Evolutionary conservation across 2,113 vertebrate genomes (phyloP), one percentile per base, ranked within the genome.

Genomic region (Leucoraja erinaceus): DNA sequence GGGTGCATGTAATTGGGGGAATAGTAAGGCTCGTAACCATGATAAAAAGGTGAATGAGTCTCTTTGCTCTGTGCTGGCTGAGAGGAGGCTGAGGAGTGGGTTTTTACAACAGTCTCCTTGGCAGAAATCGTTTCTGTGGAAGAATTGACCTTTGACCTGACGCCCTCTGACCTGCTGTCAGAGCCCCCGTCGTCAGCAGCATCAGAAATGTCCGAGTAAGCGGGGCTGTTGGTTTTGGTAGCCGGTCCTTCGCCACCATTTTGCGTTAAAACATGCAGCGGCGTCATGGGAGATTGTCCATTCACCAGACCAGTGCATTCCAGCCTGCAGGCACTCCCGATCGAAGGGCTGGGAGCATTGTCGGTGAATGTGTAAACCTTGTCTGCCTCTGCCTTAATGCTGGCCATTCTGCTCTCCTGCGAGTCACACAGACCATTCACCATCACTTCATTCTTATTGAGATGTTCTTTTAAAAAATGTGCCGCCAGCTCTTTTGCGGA

Each of bases 341-440:
- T 99, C 59, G 99, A 99, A 6, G 99, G 98, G 95, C 99, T 99
- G 91, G 99, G 99, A 0, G 99, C 98, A 2, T 99, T 99, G 96
- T 99, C 99, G 0, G 99, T 99, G 94, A 99, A 99, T 0, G 98
- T 99, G 96, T 99, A 99, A 79, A 99, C 99, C 95, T 99, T 99
- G 95, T 99, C 99, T 0, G 99, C 98, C 95, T 99, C 99, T 0
- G 99, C 98, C 93, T 99, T 97, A 95, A 99, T 99, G 77, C 98
- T 99, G 10, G 98, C 98, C 98, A 99, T 99, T 75, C 98, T 96
- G 94, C 98, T 99, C 95, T 99, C 99, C 94, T 98, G 98, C 93
- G 97, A 97, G 94, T 99, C 99, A 0, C 95, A 96, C 78, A 98
- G 94, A 63, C 98, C 97, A 10, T 98, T 99, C 38, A 97, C 93